A percentile compares a stretch with the other conserved stretches of the same genome.
Conservation (phyloP, 53 echinoderm and acorn worm species). For the Mesocentrotus franciscanus region DNA sequence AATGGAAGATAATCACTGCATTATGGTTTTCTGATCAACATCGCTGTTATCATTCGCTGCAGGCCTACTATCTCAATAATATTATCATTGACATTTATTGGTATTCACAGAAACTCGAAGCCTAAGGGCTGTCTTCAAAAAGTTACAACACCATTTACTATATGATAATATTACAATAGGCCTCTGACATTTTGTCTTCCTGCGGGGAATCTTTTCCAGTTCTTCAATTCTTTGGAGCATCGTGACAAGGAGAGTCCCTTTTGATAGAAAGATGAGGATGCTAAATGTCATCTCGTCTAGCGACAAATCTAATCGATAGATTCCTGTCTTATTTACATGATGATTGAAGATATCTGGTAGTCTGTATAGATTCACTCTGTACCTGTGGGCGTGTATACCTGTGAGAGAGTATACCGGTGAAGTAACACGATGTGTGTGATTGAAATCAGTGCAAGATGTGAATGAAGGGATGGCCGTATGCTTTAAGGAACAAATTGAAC, state of each 20-base stretch:
- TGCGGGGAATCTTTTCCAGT: neutral
- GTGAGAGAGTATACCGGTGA: neutral
- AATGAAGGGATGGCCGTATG: neutral
- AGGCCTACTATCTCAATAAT: neutral
- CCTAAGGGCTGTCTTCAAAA: neutral
- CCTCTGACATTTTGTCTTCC: neutral
- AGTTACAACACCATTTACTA: neutral
- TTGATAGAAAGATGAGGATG: neutral
- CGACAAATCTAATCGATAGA: constrained; percentile 42
- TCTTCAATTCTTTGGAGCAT: neutral
- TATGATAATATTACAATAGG: neutral
- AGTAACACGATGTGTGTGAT: neutral
- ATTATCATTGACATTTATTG: neutral
- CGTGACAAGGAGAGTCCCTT: neutral
- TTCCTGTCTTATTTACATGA: constrained; percentile 13
- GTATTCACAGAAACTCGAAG: neutral
- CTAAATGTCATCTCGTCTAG: constrained; percentile 30
- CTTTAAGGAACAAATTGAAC: neutral
- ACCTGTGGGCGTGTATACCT: neutral
- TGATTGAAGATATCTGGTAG: neutral
- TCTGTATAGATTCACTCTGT: neutral
- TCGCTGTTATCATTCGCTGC: neutral
- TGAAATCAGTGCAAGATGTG: constrained; percentile 17
- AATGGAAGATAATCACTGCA: neutral
- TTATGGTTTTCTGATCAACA: neutral